phyloP scores from a whole-genome alignment of 2,797 vertebrate genomes.

The Sebastes taczanowskii region DNA sequence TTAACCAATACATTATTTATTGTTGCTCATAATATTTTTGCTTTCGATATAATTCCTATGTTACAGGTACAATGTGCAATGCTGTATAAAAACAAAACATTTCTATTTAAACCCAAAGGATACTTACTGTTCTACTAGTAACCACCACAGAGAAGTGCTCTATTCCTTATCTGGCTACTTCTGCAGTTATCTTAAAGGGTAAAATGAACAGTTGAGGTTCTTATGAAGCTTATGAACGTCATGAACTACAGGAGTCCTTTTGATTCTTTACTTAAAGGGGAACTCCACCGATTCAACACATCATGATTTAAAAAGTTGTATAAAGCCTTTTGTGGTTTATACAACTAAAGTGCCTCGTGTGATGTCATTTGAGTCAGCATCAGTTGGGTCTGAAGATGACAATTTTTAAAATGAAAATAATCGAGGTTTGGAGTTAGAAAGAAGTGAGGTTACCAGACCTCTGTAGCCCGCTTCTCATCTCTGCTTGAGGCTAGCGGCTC shows the following conservation, averaged over 20 bases:
- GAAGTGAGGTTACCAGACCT: neutral
- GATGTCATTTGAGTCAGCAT: neutral
- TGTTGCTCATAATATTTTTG: slow-evolving; percentile 81
- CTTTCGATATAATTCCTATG: slow-evolving; percentile 85
- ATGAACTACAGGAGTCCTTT: slow-evolving; percentile 29
- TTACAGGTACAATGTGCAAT: slow-evolving; percentile 86
- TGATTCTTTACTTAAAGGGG: slow-evolving; percentile 31
- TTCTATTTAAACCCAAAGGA: slow-evolving; percentile 80
- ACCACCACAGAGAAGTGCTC: slow-evolving; percentile 78
- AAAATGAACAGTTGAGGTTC: slow-evolving; percentile 66
- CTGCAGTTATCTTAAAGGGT: slow-evolving; percentile 77
- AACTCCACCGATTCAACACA: neutral
- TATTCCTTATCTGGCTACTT: slow-evolving; percentile 71
- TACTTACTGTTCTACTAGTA: slow-evolving; percentile 74
- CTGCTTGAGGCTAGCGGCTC: neutral
- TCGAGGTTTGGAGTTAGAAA: neutral
- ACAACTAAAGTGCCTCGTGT: neutral
- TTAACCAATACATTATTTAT: slow-evolving; percentile 84
- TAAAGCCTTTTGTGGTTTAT: neutral
- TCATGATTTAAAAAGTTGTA: neutral
- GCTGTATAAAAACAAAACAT: slow-evolving; percentile 82
- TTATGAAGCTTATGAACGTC: slow-evolving; percentile 54
- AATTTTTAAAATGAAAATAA: neutral
- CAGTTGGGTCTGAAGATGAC: neutral
- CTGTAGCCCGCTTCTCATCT: neutral